phyloP scores from a whole-genome alignment of 2,888 invertebrate genomes.

The Elegia similella region DNA sequence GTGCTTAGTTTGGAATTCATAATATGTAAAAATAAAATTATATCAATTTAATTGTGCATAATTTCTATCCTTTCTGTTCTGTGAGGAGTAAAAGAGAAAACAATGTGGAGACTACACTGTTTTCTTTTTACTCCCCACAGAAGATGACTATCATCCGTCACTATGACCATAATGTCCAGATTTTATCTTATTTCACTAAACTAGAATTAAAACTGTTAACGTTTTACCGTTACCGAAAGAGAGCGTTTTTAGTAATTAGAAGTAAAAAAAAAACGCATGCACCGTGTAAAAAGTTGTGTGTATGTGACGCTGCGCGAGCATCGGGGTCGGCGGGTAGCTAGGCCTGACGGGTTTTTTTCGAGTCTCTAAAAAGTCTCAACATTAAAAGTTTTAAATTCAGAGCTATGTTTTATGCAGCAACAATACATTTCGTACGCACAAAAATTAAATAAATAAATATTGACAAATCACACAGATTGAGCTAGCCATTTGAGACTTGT shows the following conservation, averaged over 20 bases:
- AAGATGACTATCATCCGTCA: background rate
- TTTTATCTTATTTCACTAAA: constrained; percentile 17
- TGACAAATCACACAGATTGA: too few relatives aligned
- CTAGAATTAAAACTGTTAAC: constrained; percentile 40
- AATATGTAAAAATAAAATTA: too few relatives aligned
- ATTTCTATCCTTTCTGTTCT: too few relatives aligned
- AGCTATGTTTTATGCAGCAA: too few relatives aligned
- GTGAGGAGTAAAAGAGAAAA: too few relatives aligned
- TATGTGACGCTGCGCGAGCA: constrained; percentile 14
- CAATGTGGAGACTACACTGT: too few relatives aligned
- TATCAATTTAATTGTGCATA: too few relatives aligned
- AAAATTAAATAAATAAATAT: too few relatives aligned
- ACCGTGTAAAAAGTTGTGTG: constrained; percentile 17
- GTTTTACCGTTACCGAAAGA: constrained; percentile 57
- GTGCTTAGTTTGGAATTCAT: too few relatives aligned
- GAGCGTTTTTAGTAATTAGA: constrained; percentile 50
- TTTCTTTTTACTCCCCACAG: background rate
- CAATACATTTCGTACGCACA: too few relatives aligned
- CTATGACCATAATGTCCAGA: constrained; percentile 9
- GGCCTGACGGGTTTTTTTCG: background rate
- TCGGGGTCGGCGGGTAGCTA: constrained; percentile 11
- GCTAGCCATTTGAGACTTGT: too few relatives aligned
- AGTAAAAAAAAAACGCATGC: constrained; percentile 20
- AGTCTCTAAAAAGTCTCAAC: background rate
- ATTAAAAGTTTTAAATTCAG: too few relatives aligned